Percentiles rank a stretch among this genome's conserved stretches.
Evolutionary conservation across 2,113 vertebrate genomes (phyloP).

Genomic region (Fukomys damarensis): DNA sequence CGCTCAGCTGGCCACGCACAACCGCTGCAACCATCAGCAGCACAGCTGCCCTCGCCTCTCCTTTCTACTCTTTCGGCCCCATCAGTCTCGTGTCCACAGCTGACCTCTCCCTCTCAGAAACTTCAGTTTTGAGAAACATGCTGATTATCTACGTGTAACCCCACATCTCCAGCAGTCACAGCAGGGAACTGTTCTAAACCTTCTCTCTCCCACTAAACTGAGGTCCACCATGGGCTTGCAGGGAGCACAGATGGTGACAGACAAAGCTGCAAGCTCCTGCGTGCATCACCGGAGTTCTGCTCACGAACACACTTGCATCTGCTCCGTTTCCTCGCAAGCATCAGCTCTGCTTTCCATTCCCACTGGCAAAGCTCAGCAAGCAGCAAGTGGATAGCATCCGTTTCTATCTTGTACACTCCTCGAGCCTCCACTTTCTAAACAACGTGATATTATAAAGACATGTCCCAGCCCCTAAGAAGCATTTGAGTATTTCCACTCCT

Average conservation of each 20-base stretch:
- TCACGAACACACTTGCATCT: conserved; percentile 56
- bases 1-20: neutral
- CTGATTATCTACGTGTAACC: neutral
- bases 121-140: neutral
- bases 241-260: conserved; percentile 49
- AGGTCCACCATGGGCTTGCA: neutral
- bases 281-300: conserved; percentile 47
- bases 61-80: neutral
- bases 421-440: conserved; percentile 70
- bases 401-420: conserved; percentile 70
- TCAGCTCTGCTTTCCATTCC: conserved; percentile 51
- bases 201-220: neutral
- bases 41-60: neutral
- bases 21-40: neutral
- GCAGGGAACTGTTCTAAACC: neutral
- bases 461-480: neutral
- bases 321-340: conserved; percentile 64
- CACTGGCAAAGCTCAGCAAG: conserved; percentile 64
- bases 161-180: neutral
- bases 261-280: conserved; percentile 39
- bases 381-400: conserved; percentile 55
- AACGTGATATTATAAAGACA: conserved; percentile 55
- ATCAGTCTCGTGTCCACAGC: neutral
- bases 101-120: neutral
- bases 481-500: neutral